Base-by-base conservation (phyloP, 2,113 vertebrate genomes). In the Pelmatolapia mariae region DNA sequence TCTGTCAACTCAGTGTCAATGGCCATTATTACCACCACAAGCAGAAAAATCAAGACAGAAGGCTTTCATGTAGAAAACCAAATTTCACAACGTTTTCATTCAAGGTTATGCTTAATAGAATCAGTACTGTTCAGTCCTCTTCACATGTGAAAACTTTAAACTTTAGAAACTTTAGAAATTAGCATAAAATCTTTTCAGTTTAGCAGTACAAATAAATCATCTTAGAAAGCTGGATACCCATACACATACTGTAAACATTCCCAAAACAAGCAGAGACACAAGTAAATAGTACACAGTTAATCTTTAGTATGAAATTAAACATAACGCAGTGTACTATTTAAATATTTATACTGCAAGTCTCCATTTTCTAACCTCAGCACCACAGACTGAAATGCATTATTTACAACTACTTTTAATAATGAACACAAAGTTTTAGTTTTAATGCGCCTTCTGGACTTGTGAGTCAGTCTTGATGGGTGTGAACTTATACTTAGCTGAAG, bases 401-500 rank as follows among this genome's bases (percentile, higher is more conserved):
- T 85, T 83, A 87, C 13, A 83, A 33, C 45, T 80, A 61, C 52
- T 50, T 87, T 88, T 36, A 89, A 85, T 85, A 59, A 88, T 85
- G 80, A 91, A 87, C 68, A 85, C 47, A 89, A 88, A 79, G 29
- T 88, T 85, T 61, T 26, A 33, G 68, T 83, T 91, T 89, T 89
- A 92, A 89, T 87, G 83, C 61, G 18, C 54, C 29, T 81, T 83
- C 56, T 89, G 76, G 83, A 89, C 66, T 54, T 15, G 26, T 56
- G 85, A 80, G 85, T 22, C 53, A 68, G 13, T 82, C 85, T 84
- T 82, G 24, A 26, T 80, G 56, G 85, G 52, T 85, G 66, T 78
- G 45, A 90, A 84, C 31, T 81, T 84, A 76, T 43, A 66, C 38
- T 85, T 57, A 53, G 66, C 56, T 63, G 33, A 88, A 59, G 18